Evolutionary conservation across 2,113 vertebrate genomes (phyloP).

Genomic region (Corythaixoides concolor): DNA sequence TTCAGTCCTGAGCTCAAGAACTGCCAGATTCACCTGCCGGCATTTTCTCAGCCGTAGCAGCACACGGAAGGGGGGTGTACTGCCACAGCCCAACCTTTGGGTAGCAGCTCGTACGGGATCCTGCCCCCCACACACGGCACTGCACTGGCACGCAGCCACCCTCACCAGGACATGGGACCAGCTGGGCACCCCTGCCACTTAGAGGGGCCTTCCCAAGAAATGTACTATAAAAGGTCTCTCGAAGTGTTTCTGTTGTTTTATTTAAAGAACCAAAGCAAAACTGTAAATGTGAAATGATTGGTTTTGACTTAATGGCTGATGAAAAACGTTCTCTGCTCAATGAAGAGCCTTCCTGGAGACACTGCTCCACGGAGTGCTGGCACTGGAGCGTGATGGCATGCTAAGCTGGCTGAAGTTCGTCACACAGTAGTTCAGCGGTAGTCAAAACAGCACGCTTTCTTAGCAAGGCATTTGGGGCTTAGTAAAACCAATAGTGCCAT

Average conservation of each 20-base stretch:
- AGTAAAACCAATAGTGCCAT: not conserved
- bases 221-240: accelerated
- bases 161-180: not conserved
- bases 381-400: accelerated
- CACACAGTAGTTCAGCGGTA: not conserved
- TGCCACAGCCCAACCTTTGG: accelerated
- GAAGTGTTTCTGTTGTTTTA: not conserved
- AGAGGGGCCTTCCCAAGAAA: accelerated
- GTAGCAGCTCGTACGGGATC: not conserved
- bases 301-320: not conserved
- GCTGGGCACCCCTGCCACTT: not conserved
- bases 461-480: not conserved
- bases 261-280: not conserved
- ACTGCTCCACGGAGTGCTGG: accelerated
- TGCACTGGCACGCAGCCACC: not conserved
- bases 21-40: not conserved
- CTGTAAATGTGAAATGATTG: not conserved
- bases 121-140: accelerated
- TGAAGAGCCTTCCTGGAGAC: not conserved
- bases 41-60: not conserved
- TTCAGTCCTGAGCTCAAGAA: not conserved
- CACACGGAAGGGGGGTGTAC: accelerated
- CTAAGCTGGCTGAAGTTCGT: not conserved
- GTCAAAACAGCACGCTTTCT: not conserved
- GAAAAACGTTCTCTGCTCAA: not conserved